Conservation (phyloP, 1,140 invertebrate genomes). For the Pogonomyrmex barbatus region DNA sequence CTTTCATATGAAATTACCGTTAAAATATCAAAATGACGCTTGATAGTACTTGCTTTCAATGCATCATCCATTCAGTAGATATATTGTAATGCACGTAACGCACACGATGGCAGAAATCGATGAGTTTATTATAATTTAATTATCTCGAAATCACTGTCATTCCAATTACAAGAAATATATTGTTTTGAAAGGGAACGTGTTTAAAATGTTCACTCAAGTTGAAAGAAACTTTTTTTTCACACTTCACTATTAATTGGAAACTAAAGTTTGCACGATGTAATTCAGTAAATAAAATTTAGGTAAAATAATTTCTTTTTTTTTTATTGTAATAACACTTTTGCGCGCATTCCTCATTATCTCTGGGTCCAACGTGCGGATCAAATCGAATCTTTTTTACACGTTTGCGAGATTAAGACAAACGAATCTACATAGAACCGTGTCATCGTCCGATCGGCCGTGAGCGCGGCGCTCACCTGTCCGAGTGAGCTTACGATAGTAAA, state of each 20-base stretch:
- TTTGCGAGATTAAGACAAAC: not conserved
- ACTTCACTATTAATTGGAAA: not conserved
- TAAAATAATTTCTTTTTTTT: not conserved
- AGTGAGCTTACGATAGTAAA: constrained; percentile 68
- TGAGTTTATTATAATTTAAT: constrained; percentile 1
- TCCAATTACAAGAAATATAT: not conserved
- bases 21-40: not conserved
- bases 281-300: not conserved
- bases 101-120: not conserved
- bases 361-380: not conserved
- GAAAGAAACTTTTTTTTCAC: not conserved
- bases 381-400: constrained; percentile 1
- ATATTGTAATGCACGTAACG: not conserved
- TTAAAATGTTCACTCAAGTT: not conserved
- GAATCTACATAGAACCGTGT: constrained; percentile 39
- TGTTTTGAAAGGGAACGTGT: not conserved
- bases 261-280: not conserved
- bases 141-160: constrained; percentile 4
- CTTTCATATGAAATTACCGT: not conserved
- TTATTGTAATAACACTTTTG: constrained; percentile 7
- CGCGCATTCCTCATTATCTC: not conserved
- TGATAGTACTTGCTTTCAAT: not conserved
- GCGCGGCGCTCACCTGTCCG: constrained; percentile 68
- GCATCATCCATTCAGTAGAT: not conserved
- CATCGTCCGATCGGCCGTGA: constrained; percentile 16